These are phyloP conservation scores for Leguminivora glycinivorella DNA, from an alignment of 1,140 invertebrate genomes.

Conservation along the genomic window DNA sequence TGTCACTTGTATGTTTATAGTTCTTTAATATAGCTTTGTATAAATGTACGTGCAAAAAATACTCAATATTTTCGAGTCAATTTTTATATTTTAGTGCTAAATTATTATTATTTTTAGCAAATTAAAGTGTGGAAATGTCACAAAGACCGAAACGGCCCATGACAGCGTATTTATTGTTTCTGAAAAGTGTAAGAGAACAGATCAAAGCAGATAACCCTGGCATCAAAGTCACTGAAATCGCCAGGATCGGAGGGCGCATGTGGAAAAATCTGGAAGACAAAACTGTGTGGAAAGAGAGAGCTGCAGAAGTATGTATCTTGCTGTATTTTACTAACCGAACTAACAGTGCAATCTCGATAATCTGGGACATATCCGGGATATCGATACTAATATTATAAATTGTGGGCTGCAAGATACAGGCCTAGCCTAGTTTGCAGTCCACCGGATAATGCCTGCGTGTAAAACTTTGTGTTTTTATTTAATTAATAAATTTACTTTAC, in stretches of 20 bases:
- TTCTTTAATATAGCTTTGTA: background rate
- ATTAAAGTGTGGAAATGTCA: background rate
- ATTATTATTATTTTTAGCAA: background rate
- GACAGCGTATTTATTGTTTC: slow-evolving; percentile 94
- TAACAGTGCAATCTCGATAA: no score
- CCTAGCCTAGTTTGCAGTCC: no score
- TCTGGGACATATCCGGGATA: no score
- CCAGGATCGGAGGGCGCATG: slow-evolving; percentile 95
- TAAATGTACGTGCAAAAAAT: no score
- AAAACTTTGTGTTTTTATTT: no score
- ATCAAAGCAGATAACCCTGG: slow-evolving; percentile 94
- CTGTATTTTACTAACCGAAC: no score
- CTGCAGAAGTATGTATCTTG: slow-evolving; percentile 28
- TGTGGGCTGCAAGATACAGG: no score
- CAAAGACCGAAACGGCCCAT: slow-evolving; percentile 88
- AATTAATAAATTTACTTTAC: no score
- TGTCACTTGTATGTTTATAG: background rate
- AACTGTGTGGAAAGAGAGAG: slow-evolving; percentile 43
- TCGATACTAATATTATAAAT: no score
- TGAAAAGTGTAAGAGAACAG: slow-evolving; percentile 89
- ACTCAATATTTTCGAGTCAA: no score
- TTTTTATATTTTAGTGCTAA: no score
- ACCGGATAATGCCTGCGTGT: no score
- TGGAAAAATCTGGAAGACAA: slow-evolving; percentile 94
- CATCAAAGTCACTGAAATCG: slow-evolving; percentile 91